Percentiles rank a stretch among this genome's conserved stretches.
Evolutionary conservation across 1,140 invertebrate genomes (phyloP).

Genomic region (Hetaerina americana): DNA sequence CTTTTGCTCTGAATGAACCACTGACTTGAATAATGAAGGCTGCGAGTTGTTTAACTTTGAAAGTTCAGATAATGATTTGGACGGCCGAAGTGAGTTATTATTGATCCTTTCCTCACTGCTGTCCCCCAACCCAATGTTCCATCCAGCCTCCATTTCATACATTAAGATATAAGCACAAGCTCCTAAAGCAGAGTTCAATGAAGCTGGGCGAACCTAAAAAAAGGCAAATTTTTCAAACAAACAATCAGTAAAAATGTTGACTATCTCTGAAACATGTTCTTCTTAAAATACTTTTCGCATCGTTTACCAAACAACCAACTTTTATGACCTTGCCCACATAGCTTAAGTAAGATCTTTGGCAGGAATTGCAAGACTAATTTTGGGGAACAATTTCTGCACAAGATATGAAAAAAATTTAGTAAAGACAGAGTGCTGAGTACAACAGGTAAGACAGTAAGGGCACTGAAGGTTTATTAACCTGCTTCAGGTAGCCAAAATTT

Average conservation of each 20-base stretch:
- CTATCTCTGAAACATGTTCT: not conserved
- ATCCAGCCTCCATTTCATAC: not conserved
- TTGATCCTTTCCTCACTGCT: too few relatives aligned
- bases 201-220: not conserved
- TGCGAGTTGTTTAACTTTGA: too few relatives aligned
- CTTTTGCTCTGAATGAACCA: too few relatives aligned
- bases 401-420: not conserved
- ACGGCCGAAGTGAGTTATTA: too few relatives aligned
- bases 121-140: too few relatives aligned
- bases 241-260: not conserved
- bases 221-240: not conserved
- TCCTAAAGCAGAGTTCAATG: not conserved
- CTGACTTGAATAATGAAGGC: too few relatives aligned
- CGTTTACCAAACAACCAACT: not conserved
- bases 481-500: too few relatives aligned
- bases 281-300: not conserved
- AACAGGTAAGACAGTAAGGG: too few relatives aligned
- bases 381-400: not conserved
- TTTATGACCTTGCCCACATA: too few relatives aligned
- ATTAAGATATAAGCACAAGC: not conserved
- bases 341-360: not conserved
- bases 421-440: too few relatives aligned
- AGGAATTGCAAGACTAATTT: not conserved
- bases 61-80: too few relatives aligned
- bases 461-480: too few relatives aligned